These are phyloP conservation scores for Meleagris gallopavo DNA, from an alignment of 2,113 vertebrate genomes.

Conservation along the genomic window DNA sequence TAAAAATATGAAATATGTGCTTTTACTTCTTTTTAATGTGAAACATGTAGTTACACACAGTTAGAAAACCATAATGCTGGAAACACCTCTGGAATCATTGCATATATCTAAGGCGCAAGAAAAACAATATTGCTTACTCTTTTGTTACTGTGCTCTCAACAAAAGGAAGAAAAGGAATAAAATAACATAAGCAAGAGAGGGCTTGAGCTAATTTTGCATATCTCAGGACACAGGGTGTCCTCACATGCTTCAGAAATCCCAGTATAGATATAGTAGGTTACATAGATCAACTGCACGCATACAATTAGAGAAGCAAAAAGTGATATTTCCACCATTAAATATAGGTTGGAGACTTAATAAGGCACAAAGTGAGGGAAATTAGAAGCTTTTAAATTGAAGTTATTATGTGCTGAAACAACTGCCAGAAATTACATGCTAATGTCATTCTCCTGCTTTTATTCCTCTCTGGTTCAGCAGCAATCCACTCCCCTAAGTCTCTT, in stretches of 20 bases:
- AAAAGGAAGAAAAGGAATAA: not conserved
- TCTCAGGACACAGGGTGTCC: not conserved
- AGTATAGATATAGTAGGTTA: not conserved
- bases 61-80: not conserved
- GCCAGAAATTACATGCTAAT: slow-evolving; percentile 14
- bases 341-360: slow-evolving; percentile 19
- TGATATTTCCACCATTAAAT: slow-evolving; percentile 17
- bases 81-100: not conserved
- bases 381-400: slow-evolving; percentile 44
- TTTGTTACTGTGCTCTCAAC: not conserved
- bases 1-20: not conserved
- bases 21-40: not conserved
- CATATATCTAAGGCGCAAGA: not conserved
- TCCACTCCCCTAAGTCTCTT: not conserved
- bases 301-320: slow-evolving; percentile 3
- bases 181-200: not conserved
- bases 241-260: not conserved
- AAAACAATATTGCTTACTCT: not conserved
- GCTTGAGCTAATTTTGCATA: not conserved
- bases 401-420: not conserved
- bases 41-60: not conserved
- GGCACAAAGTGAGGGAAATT: slow-evolving; percentile 7
- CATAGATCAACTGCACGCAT: not conserved
- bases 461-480: not conserved
- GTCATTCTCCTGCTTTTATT: not conserved